Base-by-base conservation (phyloP, 1,140 invertebrate species). In the Lanistes nyassanus region DNA sequence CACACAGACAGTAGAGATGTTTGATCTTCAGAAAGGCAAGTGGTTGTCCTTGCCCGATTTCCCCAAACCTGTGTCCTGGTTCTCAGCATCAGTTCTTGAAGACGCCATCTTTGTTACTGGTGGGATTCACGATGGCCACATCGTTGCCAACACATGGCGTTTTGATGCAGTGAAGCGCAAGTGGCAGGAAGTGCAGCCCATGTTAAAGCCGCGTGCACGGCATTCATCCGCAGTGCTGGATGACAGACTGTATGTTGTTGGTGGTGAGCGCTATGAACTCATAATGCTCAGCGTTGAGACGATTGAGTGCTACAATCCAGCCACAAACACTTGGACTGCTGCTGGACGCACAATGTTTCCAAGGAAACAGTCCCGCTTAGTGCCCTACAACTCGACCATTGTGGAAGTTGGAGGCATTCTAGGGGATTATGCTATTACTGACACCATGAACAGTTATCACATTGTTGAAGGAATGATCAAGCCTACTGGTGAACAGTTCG, bases 81-180 rank as follows among this genome's bases (percentile, higher is more conserved):
- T 80, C 67, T 85, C 83, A 75, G 84, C 84, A 3, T 80, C 83
- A 42, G 82, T 84, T 26, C 72, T 88, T 13, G 74, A 80, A 13
- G 87, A 88, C 74, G 80, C 79, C 71, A 87, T 89, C 51, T 81
- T 85, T 66, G 85, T 89, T 9, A 85, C 87, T 3, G 88, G 88
- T 31, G 88, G 88, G 2, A 87, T 88, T 72, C 66, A 80, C 34
- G 85, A 88, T 74, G 83, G 83, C 26, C 81, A 82, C 42, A 84
- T 87, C 29, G 80, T 88, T 56, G 71, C 81, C 19, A 83, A 81
- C 60, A 83, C 86, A 7, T 89, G 88, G 87, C 82, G 81, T 26
- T 89, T 89, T 82, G 84, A 87, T 74, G 83, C 82, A 23, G 69
- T 79, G 4, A 80, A 83, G 69, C 62, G 84, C 60, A 76, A 62